Evolutionary conservation across 2,113 vertebrate genomes (phyloP), one percentile per base, ranked within the genome.

Genomic region (Oreochromis spilurus): DNA sequence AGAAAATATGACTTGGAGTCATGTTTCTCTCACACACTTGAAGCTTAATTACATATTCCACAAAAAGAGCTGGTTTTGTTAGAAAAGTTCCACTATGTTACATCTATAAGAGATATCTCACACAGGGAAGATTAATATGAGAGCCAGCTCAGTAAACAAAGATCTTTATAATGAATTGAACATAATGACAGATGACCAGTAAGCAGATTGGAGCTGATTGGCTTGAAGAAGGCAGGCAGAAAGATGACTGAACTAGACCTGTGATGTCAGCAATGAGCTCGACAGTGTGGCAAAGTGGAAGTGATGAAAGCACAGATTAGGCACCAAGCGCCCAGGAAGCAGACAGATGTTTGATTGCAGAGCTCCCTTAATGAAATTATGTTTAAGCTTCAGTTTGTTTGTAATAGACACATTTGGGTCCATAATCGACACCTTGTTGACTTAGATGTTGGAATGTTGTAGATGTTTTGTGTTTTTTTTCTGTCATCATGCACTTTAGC

Each of bases 321-420:
- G 1, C 4, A 3, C 7, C 55, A 29, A 57, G 55, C 13, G 4
- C 26, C 4, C 55, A 58, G 26, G 26, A 58, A 58, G 55, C 55
- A 58, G 26, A 31, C 7, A 31, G 13, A 9, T 58, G 24, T 31
- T 58, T 58, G 26, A 31, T 58, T 58, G 13, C 29, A 58, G 13
- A 16, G 3, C 55, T 58, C 16, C 55, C 55, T 57, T 26, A 60
- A 19, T 34, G 34, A 34, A 60, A 60, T 60, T 6, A 34, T 60
- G 29, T 34, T 11, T 62, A 62, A 62, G 16, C 58, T 62, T 62
- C 58, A 62, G 29, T 62, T 10, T 65, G 31, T 65, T 36, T 65
- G 31, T 36, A 10, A 7, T 0, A n/a, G 29, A 36, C 0, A 12
- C 31, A 62, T n/a, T 36, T 65, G 31, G 17, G 0, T 1, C 2